Percentiles rank a stretch among this genome's conserved stretches.
These are phyloP conservation scores for Candoia aspera DNA, from an alignment of 2,113 vertebrate genomes.

Conservation along the genomic window DNA sequence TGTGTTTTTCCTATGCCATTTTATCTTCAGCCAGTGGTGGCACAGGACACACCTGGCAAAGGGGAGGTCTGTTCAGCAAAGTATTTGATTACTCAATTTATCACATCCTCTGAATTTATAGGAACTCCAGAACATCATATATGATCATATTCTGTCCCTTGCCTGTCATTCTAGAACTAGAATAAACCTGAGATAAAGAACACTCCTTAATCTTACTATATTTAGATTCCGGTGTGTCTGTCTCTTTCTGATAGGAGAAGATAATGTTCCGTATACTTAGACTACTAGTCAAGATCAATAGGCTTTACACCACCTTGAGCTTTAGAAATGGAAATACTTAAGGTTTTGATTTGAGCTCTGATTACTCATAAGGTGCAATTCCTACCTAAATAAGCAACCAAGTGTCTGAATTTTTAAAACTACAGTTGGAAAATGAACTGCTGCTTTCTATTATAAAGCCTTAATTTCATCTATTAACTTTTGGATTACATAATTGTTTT, in stretches of 20 bases:
- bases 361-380: slow-evolving; percentile 17
- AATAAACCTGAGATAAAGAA: background rate
- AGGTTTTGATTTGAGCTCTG: slow-evolving; percentile 26
- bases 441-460: slow-evolving; percentile 7
- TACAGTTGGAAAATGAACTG: background rate
- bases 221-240: background rate
- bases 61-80: no score
- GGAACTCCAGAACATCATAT: no score
- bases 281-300: background rate
- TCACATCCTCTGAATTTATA: no score
- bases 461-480: slow-evolving; percentile 7
- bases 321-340: slow-evolving; percentile 1
- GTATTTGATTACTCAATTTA: no score
- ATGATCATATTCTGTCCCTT: background rate
- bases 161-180: background rate
- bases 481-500: slow-evolving; percentile 35
- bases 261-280: background rate
- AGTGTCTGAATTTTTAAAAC: background rate
- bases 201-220: background rate
- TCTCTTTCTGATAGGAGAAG: background rate
- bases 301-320: background rate
- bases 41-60: no score
- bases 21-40: no score
- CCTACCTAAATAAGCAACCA: slow-evolving; percentile 19
- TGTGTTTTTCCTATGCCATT: no score